A percentile compares a stretch with the other conserved stretches of the same genome.
phyloP scores from a whole-genome alignment of 1,140 invertebrate genomes.

The Drosophila serrata region DNA sequence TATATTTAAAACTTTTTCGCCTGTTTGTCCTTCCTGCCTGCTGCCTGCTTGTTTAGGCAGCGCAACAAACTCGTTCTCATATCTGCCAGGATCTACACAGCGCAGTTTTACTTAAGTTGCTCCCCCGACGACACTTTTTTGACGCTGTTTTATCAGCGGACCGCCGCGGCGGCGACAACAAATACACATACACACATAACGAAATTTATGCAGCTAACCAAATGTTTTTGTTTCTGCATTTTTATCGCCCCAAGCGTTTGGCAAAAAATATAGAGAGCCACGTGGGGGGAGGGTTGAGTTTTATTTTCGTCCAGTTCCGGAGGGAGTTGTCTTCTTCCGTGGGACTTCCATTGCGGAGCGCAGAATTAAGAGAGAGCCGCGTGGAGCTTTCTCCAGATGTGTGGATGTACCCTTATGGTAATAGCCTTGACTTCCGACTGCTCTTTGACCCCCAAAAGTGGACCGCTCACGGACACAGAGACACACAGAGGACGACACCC shows the following conservation, averaged over 20 bases:
- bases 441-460: conserved; percentile 49
- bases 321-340: conserved; percentile 30
- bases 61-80: conserved; percentile 25
- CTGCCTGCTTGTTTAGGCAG: conserved; percentile 33
- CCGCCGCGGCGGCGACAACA: conserved; percentile 33
- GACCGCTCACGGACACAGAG: conserved; percentile 25
- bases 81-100: conserved; percentile 31
- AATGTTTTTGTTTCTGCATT: conserved; percentile 72
- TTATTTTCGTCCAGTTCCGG: conserved; percentile 29
- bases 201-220: conserved; percentile 81
- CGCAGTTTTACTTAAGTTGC: conserved; percentile 67
- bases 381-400: conserved; percentile 13
- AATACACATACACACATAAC: conserved; percentile 20
- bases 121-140: conserved; percentile 78
- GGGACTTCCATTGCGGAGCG: conserved; percentile 16
- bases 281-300: conserved; percentile 28
- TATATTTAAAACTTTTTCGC: conserved; percentile 55
- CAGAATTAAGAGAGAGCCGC: conserved; percentile 10
- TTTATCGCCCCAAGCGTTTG: conserved; percentile 69
- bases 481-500: conserved; percentile 14
- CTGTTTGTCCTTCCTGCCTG: conserved; percentile 23
- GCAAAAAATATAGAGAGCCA: conserved; percentile 7
- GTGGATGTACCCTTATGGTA: conserved; percentile 22
- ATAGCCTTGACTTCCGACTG: conserved; percentile 51
- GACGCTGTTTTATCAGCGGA: conserved; percentile 69